A percentile compares a stretch with the other conserved stretches of the same genome.
Conservation (phyloP, 1,140 invertebrate species). For the Eupristina koningsbergeri region DNA sequence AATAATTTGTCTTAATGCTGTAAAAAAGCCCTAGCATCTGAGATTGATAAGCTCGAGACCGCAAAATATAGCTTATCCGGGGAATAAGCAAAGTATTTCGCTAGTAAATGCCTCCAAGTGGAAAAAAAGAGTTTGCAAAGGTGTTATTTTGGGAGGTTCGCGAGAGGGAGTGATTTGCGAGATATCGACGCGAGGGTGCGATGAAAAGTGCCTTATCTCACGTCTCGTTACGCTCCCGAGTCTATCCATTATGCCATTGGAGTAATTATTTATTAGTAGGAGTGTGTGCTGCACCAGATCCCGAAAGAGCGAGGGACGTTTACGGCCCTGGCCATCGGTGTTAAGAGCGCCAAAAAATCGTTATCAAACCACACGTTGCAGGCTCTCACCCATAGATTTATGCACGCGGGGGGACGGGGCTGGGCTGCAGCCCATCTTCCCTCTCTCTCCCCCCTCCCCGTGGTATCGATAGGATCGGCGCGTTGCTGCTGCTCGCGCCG, state of each 20-base stretch:
- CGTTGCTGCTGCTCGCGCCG: slow-evolving; percentile 42
- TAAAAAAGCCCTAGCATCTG: not conserved
- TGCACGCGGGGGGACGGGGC: not conserved
- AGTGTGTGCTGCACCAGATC: not conserved
- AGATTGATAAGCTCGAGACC: no score
- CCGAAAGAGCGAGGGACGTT: not conserved
- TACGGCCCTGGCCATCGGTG: not conserved
- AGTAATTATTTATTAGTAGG: not conserved
- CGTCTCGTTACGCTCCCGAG: no score
- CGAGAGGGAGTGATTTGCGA: no score
- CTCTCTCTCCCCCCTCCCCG: not conserved
- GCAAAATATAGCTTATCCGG: no score
- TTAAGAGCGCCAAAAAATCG: slow-evolving; percentile 25
- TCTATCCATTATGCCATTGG: not conserved
- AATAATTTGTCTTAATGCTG: no score
- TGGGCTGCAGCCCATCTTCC: slow-evolving; percentile 39
- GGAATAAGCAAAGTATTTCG: no score
- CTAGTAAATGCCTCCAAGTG: no score
- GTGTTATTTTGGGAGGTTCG: no score
- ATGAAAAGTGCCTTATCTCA: no score
- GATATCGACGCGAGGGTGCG: no score
- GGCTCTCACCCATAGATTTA: slow-evolving; percentile 21
- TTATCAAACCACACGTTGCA: slow-evolving; percentile 43
- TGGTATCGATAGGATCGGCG: slow-evolving; percentile 57
- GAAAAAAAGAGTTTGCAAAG: no score